Percentiles rank a stretch among this genome's conserved stretches.
These are phyloP conservation scores for Mallotus villosus DNA, from an alignment of 2,797 vertebrate species.

Conservation along the genomic window DNA sequence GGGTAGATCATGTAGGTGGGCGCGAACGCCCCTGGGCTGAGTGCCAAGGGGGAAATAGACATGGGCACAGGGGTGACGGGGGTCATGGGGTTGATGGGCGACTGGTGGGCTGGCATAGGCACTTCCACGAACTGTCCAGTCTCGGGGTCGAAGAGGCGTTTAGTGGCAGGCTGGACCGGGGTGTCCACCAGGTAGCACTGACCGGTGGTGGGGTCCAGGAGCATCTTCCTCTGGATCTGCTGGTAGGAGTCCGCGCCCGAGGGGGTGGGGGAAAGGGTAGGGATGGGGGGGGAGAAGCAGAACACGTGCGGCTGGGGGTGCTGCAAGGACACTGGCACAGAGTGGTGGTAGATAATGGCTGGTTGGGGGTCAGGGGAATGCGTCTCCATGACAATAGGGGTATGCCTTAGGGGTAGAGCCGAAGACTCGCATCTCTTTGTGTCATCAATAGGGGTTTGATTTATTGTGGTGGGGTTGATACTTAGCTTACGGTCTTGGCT, in stretches of 20 bases:
- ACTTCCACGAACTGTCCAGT: constrained; percentile 93
- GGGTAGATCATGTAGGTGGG: constrained; percentile 91
- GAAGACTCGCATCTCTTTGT: constrained; percentile 51
- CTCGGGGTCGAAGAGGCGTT: constrained; percentile 91
- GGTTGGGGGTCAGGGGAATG: constrained; percentile 55
- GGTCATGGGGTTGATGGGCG: constrained; percentile 72
- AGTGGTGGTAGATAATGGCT: constrained; percentile 76
- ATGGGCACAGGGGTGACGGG: constrained; percentile 79
- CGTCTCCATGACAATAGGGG: constrained; percentile 61
- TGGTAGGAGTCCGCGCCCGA: constrained; percentile 59
- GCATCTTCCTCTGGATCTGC: constrained; percentile 89
- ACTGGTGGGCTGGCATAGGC: constrained; percentile 77
- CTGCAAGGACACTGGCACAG: constrained; percentile 60
- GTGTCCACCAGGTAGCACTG: constrained; percentile 96
- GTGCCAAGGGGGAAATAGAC: constrained; percentile 79
- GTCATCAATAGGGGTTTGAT: constrained; percentile 32
- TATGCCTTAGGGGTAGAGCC: constrained; percentile 46
- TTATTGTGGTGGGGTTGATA: constrained; percentile 22
- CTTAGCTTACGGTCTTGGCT: constrained; percentile 34
- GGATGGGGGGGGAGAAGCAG: constrained; percentile 74
- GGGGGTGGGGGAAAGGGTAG: constrained; percentile 58
- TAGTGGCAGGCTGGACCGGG: constrained; percentile 79
- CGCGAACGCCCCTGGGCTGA: constrained; percentile 76
- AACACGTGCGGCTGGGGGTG: constrained; percentile 69
- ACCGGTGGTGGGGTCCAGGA: constrained; percentile 91